A percentile compares a stretch with the other conserved stretches of the same genome.
phyloP scores from a whole-genome alignment of 92 coral and sea anemone species.

The Metridium senile region DNA sequence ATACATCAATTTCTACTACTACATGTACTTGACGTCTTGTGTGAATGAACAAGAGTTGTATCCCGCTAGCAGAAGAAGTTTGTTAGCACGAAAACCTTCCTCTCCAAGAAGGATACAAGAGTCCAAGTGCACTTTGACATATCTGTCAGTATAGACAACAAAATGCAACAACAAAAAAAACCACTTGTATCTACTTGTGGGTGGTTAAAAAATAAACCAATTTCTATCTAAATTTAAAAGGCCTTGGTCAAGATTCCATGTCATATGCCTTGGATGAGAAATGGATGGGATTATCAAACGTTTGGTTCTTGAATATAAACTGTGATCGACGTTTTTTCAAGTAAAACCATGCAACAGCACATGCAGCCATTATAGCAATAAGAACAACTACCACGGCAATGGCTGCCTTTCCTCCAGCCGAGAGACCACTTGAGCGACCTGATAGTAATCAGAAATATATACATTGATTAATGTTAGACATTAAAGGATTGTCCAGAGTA shows the following conservation, averaged over 20 bases:
- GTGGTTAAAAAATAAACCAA: too few relatives aligned
- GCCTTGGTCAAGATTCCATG: conserved; percentile 16
- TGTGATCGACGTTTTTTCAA: conserved; percentile 51
- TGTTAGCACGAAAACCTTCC: too few relatives aligned
- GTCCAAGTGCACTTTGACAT: too few relatives aligned
- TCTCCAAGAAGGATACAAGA: too few relatives aligned
- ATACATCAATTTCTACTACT: too few relatives aligned
- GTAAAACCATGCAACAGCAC: conserved; percentile 51
- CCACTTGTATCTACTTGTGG: neutral
- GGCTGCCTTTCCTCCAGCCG: conserved; percentile 81
- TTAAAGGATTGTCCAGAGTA: neutral
- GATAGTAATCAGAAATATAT: neutral
- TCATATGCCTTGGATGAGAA: conserved; percentile 64
- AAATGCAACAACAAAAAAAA: too few relatives aligned
- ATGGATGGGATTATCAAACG: conserved; percentile 80
- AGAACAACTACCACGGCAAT: conserved; percentile 69
- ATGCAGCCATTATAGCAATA: conserved; percentile 41
- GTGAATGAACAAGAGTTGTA: too few relatives aligned
- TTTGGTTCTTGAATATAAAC: conserved; percentile 50
- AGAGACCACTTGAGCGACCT: conserved; percentile 65
- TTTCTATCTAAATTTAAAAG: neutral
- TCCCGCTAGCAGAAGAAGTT: too few relatives aligned
- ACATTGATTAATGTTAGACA: neutral
- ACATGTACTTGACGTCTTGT: too few relatives aligned
- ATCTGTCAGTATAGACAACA: too few relatives aligned